These are phyloP conservation scores for Rhopalosiphum padi DNA, from an alignment of 1,140 invertebrate genomes.

Conservation along the genomic window DNA sequence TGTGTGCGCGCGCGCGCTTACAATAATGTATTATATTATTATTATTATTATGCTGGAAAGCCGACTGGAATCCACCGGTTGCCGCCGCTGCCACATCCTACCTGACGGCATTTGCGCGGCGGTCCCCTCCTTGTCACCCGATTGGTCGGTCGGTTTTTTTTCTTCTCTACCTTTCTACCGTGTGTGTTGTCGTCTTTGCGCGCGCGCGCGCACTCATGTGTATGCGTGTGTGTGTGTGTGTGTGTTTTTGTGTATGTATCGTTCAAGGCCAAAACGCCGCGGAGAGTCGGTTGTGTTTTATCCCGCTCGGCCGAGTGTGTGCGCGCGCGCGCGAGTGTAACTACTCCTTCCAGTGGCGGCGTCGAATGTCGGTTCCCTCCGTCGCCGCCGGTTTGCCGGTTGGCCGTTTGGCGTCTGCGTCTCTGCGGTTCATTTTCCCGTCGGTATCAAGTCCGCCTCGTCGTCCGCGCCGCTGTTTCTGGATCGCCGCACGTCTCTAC, in stretches of 20 bases:
- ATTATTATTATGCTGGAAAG: conserved; percentile 19
- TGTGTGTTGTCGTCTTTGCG: background rate
- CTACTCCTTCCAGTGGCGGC: background rate
- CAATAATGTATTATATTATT: background rate
- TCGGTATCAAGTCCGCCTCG: background rate
- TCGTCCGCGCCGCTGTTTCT: background rate
- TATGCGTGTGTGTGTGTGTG: background rate
- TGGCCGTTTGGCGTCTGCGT: background rate
- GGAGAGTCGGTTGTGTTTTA: background rate
- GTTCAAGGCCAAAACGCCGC: conserved; percentile 45
- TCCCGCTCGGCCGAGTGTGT: background rate
- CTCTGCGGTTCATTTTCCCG: background rate
- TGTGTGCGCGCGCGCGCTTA: background rate
- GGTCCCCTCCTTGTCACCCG: background rate
- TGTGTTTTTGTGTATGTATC: background rate
- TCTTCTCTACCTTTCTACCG: conserved; percentile 1
- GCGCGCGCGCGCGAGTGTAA: background rate
- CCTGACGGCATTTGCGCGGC: background rate
- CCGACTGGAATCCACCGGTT: conserved; percentile 34
- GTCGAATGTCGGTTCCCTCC: background rate
- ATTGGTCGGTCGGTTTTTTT: background rate
- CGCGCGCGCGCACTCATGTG: no score
- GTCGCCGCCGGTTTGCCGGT: background rate
- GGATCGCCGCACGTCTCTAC: background rate
- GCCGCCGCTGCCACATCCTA: background rate